Evolutionary conservation across 2,113 vertebrate genomes (phyloP).

Genomic region (Ammodytes dubius): DNA sequence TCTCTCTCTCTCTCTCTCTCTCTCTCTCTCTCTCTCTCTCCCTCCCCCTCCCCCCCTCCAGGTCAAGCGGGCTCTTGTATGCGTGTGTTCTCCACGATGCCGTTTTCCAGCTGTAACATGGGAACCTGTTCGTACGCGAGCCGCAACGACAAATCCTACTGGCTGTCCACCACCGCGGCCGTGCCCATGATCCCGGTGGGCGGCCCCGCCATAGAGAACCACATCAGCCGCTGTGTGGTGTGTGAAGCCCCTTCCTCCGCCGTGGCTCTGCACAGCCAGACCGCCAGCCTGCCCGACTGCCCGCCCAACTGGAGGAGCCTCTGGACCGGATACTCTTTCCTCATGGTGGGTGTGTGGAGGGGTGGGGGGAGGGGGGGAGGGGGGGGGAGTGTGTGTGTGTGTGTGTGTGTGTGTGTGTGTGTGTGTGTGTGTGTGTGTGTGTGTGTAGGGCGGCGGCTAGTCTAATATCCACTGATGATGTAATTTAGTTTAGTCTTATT

Average conservation of each 20-base stretch:
- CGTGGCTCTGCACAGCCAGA: conserved; percentile 90
- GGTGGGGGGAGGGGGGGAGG: no score
- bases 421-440: no score
- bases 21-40: no score
- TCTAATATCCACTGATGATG: conserved; percentile 25
- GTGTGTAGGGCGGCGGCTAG: no score
- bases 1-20: no score
- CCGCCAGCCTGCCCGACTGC: conserved; percentile 82
- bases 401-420: conserved; percentile 77
- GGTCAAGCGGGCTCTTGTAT: conserved; percentile 94
- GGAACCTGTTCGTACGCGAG: conserved; percentile 89
- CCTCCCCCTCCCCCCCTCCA: no score
- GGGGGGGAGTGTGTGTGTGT: conserved; percentile 87
- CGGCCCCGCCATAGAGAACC: conserved; percentile 80
- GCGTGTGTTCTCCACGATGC: conserved; percentile 92
- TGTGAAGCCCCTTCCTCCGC: conserved; percentile 88
- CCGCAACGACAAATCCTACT: conserved; percentile 94
- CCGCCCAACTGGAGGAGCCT: conserved; percentile 88
- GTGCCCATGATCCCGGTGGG: conserved; percentile 81
- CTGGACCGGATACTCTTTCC: conserved; percentile 93
- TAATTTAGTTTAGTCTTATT: neutral
- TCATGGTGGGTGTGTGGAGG: conserved; percentile 93
- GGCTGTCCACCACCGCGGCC: conserved; percentile 87
- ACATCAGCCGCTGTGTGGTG: conserved; percentile 93
- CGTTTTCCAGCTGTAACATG: conserved; percentile 91